phyloP scores from a whole-genome alignment of 2,113 vertebrate genomes.

The Acanthochromis polyacanthus region DNA sequence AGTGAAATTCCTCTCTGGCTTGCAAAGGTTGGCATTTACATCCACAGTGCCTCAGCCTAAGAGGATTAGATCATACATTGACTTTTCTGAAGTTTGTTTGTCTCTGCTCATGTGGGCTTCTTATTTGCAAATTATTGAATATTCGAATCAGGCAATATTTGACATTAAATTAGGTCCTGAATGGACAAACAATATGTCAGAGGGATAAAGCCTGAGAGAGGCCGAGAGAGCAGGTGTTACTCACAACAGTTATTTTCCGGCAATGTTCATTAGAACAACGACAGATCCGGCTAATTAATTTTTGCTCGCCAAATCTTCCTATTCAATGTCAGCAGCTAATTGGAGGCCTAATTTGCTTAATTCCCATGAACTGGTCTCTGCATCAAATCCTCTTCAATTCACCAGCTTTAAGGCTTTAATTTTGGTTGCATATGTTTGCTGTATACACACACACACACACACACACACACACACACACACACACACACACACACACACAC shows the following conservation, averaged over 20 bases:
- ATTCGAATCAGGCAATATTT: slow-evolving; percentile 76
- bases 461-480: slow-evolving; percentile 60
- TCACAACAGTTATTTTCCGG: slow-evolving; percentile 49
- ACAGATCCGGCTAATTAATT: slow-evolving; percentile 83
- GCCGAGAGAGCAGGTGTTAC: slow-evolving; percentile 14
- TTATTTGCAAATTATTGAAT: slow-evolving; percentile 77
- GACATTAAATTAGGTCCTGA: slow-evolving; percentile 70
- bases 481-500: slow-evolving; percentile 28
- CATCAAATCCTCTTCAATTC: slow-evolving; percentile 86
- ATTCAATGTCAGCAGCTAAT: slow-evolving; percentile 80
- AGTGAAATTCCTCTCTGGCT: slow-evolving; percentile 79
- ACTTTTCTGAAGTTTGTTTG: slow-evolving; percentile 80
- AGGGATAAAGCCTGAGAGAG: slow-evolving; percentile 41
- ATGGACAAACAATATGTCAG: slow-evolving; percentile 63
- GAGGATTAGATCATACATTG: slow-evolving; percentile 81
- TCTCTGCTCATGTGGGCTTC: slow-evolving; percentile 66
- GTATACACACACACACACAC: slow-evolving; percentile 69
- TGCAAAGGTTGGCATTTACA: slow-evolving; percentile 81
- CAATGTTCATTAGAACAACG: slow-evolving; percentile 73
- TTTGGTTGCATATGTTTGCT: slow-evolving; percentile 83
- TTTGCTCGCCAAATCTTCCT: slow-evolving; percentile 80
- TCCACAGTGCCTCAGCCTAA: slow-evolving; percentile 63
- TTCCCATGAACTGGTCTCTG: slow-evolving; percentile 81
- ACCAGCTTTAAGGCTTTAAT: slow-evolving; percentile 85
- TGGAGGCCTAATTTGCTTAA: slow-evolving; percentile 86